phyloP scores from a whole-genome alignment of 1,140 invertebrate genomes.

The Pygmarrhopalites habei region DNA sequence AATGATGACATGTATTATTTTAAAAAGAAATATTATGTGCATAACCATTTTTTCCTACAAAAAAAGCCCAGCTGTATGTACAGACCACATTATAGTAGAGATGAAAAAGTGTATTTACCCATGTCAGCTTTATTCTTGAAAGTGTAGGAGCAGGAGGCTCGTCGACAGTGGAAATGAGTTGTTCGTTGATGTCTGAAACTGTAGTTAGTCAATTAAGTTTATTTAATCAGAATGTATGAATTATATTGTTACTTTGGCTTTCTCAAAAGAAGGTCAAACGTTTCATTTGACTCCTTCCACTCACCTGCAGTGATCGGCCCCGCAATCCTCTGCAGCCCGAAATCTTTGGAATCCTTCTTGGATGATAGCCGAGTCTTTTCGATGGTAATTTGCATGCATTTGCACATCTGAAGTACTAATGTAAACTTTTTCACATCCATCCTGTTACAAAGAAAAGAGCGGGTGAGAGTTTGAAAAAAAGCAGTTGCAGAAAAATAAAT shows the following conservation, averaged over 20 bases:
- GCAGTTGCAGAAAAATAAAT: not conserved
- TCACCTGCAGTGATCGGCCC: conserved; percentile 73
- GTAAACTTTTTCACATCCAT: conserved; percentile 94
- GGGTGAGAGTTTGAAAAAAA: not conserved
- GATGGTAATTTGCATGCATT: conserved; percentile 98
- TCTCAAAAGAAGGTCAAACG: too few relatives aligned
- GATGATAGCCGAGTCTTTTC: conserved; percentile 94
- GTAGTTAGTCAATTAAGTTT: too few relatives aligned
- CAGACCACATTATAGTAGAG: too few relatives aligned
- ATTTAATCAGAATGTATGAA: too few relatives aligned
- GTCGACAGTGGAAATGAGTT: conserved; percentile 93
- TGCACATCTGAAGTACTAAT: conserved; percentile 98
- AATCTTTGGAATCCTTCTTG: conserved; percentile 92
- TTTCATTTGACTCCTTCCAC: too few relatives aligned
- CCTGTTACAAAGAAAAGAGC: conserved; percentile 47
- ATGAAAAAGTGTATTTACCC: conserved; percentile 59
- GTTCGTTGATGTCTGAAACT: conserved; percentile 91
- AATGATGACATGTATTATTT: too few relatives aligned
- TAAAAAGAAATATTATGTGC: too few relatives aligned
- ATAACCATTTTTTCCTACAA: too few relatives aligned
- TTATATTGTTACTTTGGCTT: too few relatives aligned
- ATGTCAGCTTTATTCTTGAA: conserved; percentile 99
- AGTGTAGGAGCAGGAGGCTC: conserved; percentile 82
- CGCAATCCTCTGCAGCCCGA: conserved; percentile 81
- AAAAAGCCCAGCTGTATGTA: too few relatives aligned